Percentiles rank a stretch among this genome's conserved stretches.
phyloP scores from a whole-genome alignment of 2,113 vertebrate species.

The Sander vitreus region DNA sequence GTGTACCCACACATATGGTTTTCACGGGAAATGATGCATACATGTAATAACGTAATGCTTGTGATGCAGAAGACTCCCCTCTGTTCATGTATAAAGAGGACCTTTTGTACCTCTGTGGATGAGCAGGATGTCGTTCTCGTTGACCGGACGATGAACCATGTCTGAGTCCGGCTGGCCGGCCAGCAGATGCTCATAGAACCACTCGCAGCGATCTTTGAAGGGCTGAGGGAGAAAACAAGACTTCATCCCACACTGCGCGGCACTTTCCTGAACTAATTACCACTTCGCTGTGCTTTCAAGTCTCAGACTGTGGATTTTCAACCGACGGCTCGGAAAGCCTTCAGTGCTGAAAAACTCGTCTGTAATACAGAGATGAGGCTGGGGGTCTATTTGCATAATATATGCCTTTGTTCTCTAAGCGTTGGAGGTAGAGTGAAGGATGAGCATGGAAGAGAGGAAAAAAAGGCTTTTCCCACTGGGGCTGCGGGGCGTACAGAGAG shows the following conservation, averaged over 20 bases:
- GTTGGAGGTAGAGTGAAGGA: constrained; percentile 51
- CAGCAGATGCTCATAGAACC: constrained; percentile 98
- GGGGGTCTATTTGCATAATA: constrained; percentile 77
- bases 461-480: constrained; percentile 46
- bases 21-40: too few relatives aligned
- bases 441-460: constrained; percentile 38
- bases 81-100: not conserved
- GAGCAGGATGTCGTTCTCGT: constrained; percentile 95
- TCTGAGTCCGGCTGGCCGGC: constrained; percentile 93
- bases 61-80: not conserved
- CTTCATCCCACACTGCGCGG: constrained; percentile 31
- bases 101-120: constrained; percentile 93
- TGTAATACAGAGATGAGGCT: constrained; percentile 47
- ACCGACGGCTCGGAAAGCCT: constrained; percentile 26
- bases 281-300: constrained; percentile 40
- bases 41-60: too few relatives aligned
- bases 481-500: constrained; percentile 24
- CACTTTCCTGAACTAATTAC: constrained; percentile 47
- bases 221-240: constrained; percentile 84
- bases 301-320: constrained; percentile 49
- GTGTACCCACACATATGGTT: too few relatives aligned
- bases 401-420: constrained; percentile 75
- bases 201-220: constrained; percentile 98
- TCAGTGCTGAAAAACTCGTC: constrained; percentile 48
- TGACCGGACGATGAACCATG: constrained; percentile 98